Base-by-base conservation (phyloP, 1,140 invertebrate species). In the Bacillus rossius region DNA sequence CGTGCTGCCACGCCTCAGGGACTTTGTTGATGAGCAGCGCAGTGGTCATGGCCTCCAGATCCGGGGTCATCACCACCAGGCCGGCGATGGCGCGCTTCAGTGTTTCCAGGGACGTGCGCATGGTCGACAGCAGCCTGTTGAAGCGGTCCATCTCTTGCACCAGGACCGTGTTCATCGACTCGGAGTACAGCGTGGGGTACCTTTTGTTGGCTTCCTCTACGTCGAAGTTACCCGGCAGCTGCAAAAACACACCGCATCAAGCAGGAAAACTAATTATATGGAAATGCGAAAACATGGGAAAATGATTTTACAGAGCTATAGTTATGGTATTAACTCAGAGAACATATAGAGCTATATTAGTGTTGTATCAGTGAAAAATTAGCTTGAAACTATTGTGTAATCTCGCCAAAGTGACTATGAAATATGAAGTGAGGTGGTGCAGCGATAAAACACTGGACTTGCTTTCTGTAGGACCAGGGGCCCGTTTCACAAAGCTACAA, bases 91-190 rank as follows among this genome's bases (percentile, higher is more conserved):
- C 92, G 67, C 89, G 92, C 64, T 89, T 82, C 40, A 96, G 75
- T 65, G 87, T 84, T 1, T 71, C 53, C 34, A 96, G 77, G 45
- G 85, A 88, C 34, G 45, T 69, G 38, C 79, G 79, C 1, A 92
- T 84, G 69, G 82, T 43, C 17, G 70, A 65, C 14, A 84, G 68
- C 17, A 97, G 75, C 67, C 79, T 86, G 67, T 96, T 94, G 68
- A 92, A 96, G 23, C 92, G 76, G 69, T 89, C 85, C 88, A 96
- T 88, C 80, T 97, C 94, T 76, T 96, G 93, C 20, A 93, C 79
- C 14, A 97, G 77, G 16, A 97, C 92, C 0, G 92, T 95, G 69
- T 96, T 97, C 92, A 96, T 94, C 1, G 92, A 94, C 77, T 96
- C 90, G 47, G 80, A 82, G 67, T 96, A 95, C 45, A 83, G 81